Base-by-base conservation (phyloP, 2,888 invertebrate genomes). In the Belgica antarctica region DNA sequence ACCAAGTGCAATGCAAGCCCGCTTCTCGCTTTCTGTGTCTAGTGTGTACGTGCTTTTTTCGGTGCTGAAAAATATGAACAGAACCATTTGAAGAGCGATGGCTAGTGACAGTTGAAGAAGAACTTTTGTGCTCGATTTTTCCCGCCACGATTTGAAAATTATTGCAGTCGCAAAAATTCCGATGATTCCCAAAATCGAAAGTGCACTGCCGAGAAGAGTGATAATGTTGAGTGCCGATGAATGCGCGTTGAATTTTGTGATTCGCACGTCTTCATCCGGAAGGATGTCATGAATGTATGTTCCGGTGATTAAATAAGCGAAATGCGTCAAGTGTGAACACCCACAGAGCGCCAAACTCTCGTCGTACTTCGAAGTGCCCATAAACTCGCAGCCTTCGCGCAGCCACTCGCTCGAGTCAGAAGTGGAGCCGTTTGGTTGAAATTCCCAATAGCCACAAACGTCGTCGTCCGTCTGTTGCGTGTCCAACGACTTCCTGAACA, bases 91-190 rank as follows among this genome's bases (percentile, higher is more conserved):
- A 34, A 86, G 77, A 1, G 85, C 82, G 57, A 89, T 81, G 0
- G 88, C 84, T 1, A 84, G 77, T 22, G 87, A 85, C 62, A 89
- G 77, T 75, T 88, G 85, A 28, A 88, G 78, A 25, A 89, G 78
- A 7, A 88, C 82, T 77, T 87, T 86, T 41, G 87, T 86, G 0
- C 87, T 85, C 0, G 86, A 82, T 73, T 85, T 83, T 74, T 82
- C 81, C 15, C 88, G 82, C 83, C 88, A 86, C 46, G 82, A 81
- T 72, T 81, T 79, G 74, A 86, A 86, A 7, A 84, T 74, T 10
- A 82, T 76, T 1, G 86, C 86, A 0, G 86, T 87, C 17, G 83
- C 75, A 76, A 84, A 82, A 71, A 86, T 85, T 1, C 84, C 82
- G n/a, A 80, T 70, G 27, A 87, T 80, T 19, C 86, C 86, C 1